Conservation (phyloP, 2,113 vertebrate species). For the Pleuronectes platessa region DNA sequence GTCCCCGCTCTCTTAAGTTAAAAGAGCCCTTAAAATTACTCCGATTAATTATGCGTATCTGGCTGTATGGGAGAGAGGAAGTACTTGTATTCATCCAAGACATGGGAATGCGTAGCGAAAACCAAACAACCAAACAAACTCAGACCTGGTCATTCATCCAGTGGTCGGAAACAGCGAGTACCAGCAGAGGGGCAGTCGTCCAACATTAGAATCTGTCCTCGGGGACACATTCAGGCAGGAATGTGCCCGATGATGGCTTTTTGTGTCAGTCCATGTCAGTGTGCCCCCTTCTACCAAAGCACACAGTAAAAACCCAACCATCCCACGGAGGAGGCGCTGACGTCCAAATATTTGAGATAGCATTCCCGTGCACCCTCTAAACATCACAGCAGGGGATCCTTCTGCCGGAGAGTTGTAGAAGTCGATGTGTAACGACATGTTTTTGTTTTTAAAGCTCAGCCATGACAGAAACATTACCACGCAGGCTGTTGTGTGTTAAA, state of each 20-base stretch:
- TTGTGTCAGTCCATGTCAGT: constrained; percentile 43
- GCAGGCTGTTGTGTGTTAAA: constrained; percentile 25
- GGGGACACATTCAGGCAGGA: constrained; percentile 47
- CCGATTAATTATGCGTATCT: constrained; percentile 77
- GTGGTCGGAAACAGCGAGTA: constrained; percentile 17
- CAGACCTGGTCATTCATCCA: constrained; percentile 46
- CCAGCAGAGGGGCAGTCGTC: constrained; percentile 26
- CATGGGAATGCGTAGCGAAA: constrained; percentile 70
- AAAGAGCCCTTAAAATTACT: constrained; percentile 56
- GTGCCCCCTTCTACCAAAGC: constrained; percentile 39
- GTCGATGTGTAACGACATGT: constrained; percentile 44
- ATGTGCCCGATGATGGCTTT: constrained; percentile 36
- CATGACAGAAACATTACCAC: constrained; percentile 20
- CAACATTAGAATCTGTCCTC: constrained; percentile 50
- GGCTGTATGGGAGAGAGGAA: constrained; percentile 78
- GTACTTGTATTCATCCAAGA: constrained; percentile 70
- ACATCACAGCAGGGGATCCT: constrained; percentile 26
- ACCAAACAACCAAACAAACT: constrained; percentile 76
- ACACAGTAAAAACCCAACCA: constrained; percentile 11
- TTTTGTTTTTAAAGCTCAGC: constrained; percentile 33
- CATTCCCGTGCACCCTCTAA: constrained; percentile 39
- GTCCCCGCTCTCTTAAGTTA: constrained; percentile 45
- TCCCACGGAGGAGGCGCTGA: constrained; percentile 36
- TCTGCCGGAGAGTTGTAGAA: constrained; percentile 39
- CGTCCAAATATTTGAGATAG: constrained; percentile 58